Percentiles rank a stretch among this genome's conserved stretches.
phyloP scores from a whole-genome alignment of 1,140 invertebrate species.

The Hyles vespertilio region DNA sequence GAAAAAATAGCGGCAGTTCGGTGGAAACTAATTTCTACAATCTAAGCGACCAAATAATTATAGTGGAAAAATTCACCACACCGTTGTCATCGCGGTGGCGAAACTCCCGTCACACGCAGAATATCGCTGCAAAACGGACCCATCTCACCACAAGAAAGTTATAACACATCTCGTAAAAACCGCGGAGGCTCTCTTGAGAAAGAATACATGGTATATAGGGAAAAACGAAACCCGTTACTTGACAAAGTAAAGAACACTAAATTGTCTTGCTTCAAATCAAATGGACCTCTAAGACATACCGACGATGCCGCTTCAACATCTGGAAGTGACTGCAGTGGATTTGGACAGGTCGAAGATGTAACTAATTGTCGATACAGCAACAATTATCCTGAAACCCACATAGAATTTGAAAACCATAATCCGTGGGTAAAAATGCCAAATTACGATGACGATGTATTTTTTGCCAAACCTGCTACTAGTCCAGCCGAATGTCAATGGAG shows the following conservation, averaged over 20 bases:
- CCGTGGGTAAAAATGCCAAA: constrained; percentile 70
- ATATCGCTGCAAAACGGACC: constrained; percentile 67
- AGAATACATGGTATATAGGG: constrained; percentile 73
- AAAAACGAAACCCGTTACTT: constrained; percentile 82
- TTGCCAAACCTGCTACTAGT: constrained; percentile 48
- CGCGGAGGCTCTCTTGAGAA: constrained; percentile 73
- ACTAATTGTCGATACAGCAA: constrained; percentile 59
- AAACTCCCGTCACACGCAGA: constrained; percentile 58
- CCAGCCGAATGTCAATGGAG: constrained; percentile 57
- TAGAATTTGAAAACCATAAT: constrained; percentile 71
- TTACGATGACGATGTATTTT: constrained; percentile 71
- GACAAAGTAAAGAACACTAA: constrained; percentile 84
- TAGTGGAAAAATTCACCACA: constrained; percentile 75
- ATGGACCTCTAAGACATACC: constrained; percentile 60
- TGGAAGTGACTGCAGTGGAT: constrained; percentile 75
- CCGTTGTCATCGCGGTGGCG: constrained; percentile 51
- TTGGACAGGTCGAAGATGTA: constrained; percentile 70
- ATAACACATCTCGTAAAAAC: constrained; percentile 57
- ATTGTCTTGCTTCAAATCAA: constrained; percentile 81
- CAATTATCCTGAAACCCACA: constrained; percentile 55
- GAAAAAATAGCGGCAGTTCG: constrained; percentile 81
- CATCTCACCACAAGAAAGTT: constrained; percentile 56
- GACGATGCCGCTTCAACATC: constrained; percentile 72
- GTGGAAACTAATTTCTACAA: constrained; percentile 83
- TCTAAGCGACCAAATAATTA: constrained; percentile 77